These are phyloP conservation scores for Leptocoma aspasia DNA, from an alignment of 2,113 vertebrate species.

Conservation along the genomic window DNA sequence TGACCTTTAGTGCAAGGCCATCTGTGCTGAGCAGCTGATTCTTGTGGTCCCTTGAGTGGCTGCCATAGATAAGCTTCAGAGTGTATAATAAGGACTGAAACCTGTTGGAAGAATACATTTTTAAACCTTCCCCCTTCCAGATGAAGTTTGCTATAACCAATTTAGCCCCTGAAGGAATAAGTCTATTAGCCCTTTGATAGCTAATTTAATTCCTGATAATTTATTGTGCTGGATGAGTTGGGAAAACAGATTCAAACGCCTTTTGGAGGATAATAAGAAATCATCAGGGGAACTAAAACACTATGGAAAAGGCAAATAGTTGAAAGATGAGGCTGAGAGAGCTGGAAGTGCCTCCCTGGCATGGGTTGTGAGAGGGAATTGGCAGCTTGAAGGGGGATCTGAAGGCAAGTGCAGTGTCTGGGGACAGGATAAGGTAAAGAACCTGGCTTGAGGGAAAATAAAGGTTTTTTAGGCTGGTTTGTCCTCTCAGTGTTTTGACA, in stretches of 20 bases:
- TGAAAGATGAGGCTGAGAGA: background rate
- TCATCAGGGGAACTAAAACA: background rate
- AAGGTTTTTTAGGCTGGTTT: background rate
- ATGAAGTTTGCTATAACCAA: background rate
- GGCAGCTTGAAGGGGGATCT: background rate
- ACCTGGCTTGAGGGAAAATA: background rate
- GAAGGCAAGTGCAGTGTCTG: background rate
- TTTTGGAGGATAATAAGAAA: background rate
- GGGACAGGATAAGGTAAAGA: background rate
- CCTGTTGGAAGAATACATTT: background rate
- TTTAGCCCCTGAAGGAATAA: slow-evolving; percentile 11
- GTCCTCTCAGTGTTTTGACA: background rate
- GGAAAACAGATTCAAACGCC: background rate
- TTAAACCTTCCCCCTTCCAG: background rate
- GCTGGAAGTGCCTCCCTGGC: background rate
- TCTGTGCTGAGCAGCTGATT: background rate
- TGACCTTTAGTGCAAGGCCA: slow-evolving; percentile 28
- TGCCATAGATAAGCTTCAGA: background rate
- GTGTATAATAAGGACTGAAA: background rate
- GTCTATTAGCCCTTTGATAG: background rate
- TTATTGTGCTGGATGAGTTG: background rate
- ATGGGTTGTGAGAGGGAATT: background rate
- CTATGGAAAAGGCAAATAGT: background rate
- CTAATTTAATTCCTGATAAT: slow-evolving; percentile 1
- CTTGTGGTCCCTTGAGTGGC: background rate